Conservation (phyloP, 2,888 invertebrate species). For the Harmothoe impar region DNA sequence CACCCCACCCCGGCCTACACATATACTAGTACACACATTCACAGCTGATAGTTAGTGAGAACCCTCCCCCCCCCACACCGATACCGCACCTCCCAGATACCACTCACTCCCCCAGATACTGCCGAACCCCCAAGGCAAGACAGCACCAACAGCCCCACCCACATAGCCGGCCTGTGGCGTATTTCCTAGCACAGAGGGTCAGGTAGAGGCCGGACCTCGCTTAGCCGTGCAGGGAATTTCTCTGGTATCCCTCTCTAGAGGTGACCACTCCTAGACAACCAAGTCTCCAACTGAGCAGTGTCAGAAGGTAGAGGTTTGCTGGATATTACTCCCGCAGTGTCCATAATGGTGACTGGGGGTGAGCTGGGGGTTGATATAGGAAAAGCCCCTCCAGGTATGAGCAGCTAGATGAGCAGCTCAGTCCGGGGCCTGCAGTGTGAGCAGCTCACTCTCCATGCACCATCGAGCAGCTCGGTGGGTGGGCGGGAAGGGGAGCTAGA, state of each 20-base stretch:
- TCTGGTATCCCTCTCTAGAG: background rate
- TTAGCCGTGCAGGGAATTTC: background rate
- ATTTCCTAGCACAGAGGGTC: background rate
- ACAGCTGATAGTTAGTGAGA: too few relatives aligned
- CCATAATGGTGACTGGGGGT: background rate
- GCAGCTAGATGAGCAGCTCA: background rate
- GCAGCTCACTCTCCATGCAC: background rate
- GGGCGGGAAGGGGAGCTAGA: background rate
- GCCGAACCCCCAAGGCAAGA: background rate
- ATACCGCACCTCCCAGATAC: too few relatives aligned
- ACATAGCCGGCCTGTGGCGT: too few relatives aligned
- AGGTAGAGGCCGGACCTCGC: background rate
- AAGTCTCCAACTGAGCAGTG: background rate
- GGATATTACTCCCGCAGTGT: background rate
- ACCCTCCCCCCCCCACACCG: too few relatives aligned
- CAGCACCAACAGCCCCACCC: background rate
- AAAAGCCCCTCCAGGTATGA: conserved; percentile 11
- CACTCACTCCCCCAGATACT: background rate
- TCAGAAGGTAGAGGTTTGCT: background rate
- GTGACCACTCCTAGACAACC: background rate
- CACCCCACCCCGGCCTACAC: too few relatives aligned
- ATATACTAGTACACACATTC: too few relatives aligned
- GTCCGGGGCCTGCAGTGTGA: background rate
- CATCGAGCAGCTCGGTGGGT: conserved; percentile 4
- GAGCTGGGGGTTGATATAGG: background rate